Evolutionary conservation across 2,888 invertebrate genomes (phyloP).

Genomic region (Nasonovia ribisnigri): DNA sequence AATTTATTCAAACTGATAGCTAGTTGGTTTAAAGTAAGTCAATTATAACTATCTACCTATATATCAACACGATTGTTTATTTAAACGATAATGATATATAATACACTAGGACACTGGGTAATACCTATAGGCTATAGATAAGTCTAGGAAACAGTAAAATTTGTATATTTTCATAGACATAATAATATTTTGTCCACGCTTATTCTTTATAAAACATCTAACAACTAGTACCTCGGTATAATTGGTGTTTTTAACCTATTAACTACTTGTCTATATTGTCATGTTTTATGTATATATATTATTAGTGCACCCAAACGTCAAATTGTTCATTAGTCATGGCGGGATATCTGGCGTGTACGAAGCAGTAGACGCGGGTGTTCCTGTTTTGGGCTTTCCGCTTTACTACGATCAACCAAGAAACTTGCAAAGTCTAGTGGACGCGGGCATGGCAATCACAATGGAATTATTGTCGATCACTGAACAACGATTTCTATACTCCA

Average conservation of each 20-base stretch:
- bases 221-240: too few species aligned
- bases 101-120: too few species aligned
- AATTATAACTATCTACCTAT: too few species aligned
- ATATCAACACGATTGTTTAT: too few species aligned
- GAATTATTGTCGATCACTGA: constrained; percentile 51
- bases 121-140: too few species aligned
- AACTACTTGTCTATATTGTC: neutral
- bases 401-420: constrained; percentile 52
- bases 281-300: neutral
- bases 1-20: too few species aligned
- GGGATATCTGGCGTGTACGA: constrained; percentile 62
- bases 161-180: too few species aligned
- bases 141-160: too few species aligned
- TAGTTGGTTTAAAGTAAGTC: too few species aligned
- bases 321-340: constrained; percentile 58
- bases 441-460: constrained; percentile 57
- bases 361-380: constrained; percentile 51
- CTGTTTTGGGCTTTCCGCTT: constrained; percentile 52
- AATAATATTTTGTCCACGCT: too few species aligned
- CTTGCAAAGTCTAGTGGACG: constrained; percentile 34
- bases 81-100: too few species aligned
- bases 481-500: neutral
- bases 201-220: too few species aligned
- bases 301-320: constrained; percentile 61
- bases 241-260: neutral